These are phyloP conservation scores for Acrocyrtus sp. DNA, from an alignment of 2,888 invertebrate species.

Conservation along the genomic window DNA sequence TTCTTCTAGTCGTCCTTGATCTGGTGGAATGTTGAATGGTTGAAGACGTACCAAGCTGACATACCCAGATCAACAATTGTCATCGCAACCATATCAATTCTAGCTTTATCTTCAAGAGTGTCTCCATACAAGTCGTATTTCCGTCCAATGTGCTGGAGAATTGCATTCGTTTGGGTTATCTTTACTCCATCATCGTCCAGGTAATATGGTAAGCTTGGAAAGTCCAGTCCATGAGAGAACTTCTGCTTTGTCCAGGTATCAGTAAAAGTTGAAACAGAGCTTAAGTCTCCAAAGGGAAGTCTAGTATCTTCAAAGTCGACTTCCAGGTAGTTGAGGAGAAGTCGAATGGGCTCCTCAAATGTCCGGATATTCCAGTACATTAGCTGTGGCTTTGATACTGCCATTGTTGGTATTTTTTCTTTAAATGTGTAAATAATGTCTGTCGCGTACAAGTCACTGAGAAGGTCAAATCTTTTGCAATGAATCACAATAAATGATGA, in stretches of 20 bases:
- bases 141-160: conserved; percentile 22
- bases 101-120: conserved; percentile 21
- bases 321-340: conserved; percentile 20
- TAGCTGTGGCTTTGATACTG: conserved; percentile 17
- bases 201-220: conserved; percentile 28
- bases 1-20: conserved; percentile 33
- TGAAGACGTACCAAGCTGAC: conserved; percentile 30
- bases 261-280: neutral
- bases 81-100: conserved; percentile 15
- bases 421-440: too few relatives aligned
- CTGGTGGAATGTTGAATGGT: conserved; percentile 20
- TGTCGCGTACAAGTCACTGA: too few relatives aligned
- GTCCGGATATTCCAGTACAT: conserved; percentile 38
- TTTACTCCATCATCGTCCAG: conserved; percentile 29
- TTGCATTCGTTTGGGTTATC: conserved; percentile 27
- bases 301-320: conserved; percentile 36
- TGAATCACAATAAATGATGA: too few relatives aligned
- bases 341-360: conserved; percentile 18
- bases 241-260: conserved; percentile 23
- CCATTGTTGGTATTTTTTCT: too few relatives aligned
- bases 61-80: conserved; percentile 17
- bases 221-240: conserved; percentile 27
- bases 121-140: conserved; percentile 32
- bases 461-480: too few relatives aligned
- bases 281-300: conserved; percentile 11